Conservation (phyloP, 2,113 vertebrate genomes). For the Ardeotis arabs region DNA sequence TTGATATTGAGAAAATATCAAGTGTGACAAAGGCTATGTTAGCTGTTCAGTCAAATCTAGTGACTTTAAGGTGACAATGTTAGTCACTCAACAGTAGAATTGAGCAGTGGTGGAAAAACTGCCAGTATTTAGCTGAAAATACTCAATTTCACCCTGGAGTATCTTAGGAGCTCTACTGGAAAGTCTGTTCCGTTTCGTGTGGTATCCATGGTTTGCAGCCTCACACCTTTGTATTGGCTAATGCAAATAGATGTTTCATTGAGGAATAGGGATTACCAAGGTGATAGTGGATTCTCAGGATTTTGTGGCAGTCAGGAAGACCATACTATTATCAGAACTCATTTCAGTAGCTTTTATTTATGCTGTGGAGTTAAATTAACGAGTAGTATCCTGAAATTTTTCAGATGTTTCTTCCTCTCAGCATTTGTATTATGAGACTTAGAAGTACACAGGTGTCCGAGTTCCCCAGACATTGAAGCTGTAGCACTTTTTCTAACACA, state of each 20-base stretch:
- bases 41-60: not conserved
- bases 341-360: not conserved
- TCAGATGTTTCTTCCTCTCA: not conserved
- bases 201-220: accelerated
- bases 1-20: not conserved
- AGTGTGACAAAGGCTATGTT: not conserved
- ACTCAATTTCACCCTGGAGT: not conserved
- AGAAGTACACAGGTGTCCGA: not conserved
- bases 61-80: not conserved
- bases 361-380: not conserved
- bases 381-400: not conserved
- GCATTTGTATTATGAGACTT: not conserved
- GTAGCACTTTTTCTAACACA: not conserved
- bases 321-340: not conserved
- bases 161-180: not conserved
- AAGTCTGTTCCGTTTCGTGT: not conserved
- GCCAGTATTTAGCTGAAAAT: not conserved
- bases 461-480: not conserved
- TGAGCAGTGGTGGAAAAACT: not conserved
- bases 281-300: not conserved
- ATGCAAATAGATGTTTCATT: not conserved
- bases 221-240: not conserved
- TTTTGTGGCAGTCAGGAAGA: not conserved
- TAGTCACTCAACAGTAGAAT: not conserved
- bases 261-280: not conserved